Base-by-base conservation (phyloP, 2,113 vertebrate genomes). In the Gasterosteus aculeatus region DNA sequence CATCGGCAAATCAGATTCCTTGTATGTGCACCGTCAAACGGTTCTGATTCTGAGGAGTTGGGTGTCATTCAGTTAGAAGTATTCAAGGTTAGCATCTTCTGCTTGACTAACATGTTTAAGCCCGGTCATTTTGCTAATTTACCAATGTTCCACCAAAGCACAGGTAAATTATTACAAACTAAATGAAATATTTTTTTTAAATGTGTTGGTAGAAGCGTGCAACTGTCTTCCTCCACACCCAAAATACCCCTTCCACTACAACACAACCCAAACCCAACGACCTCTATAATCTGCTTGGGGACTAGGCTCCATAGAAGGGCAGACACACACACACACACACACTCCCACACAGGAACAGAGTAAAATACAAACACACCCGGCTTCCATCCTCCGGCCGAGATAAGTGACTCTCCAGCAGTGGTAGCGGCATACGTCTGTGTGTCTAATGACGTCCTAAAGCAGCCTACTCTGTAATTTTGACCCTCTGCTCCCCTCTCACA, bases 401-500 rank as follows among this genome's bases (percentile, higher is more conserved):
- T 90, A 90, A 87, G 87, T 69, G 77, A 83, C 65, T 85, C 72
- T 72, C 83, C 83, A 86, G 87, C 81, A 61, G 74, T 80, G 71
- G 85, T 68, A 84, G 81, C 61, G 3, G 79, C 85, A 89, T 84
- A 82, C 79, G 82, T 84, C 75, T 85, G 66, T 85, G 81, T 83
- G 73, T 90, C 70, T 91, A 92, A 87, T 90, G 84, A 89, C 68
- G 76, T 86, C 84, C 82, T 86, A 26, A 77, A 70, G 81, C 80
- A 69, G 63, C 70, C 77, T 87, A 71, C 83, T 86, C 92, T 93
- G 88, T 93, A 91, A 92, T 92, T 91, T 92, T 83, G 81, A 77
- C 81, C 83, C 85, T 78, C 80, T 84, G 81, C 72, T 80, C 80
- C 79, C 78, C 80, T 82, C 80, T 81, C 75, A 79, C 85, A 77